A percentile compares a stretch with the other conserved stretches of the same genome.
Conservation (phyloP, 2,113 vertebrate genomes). For the Pelecanoides urinatrix region DNA sequence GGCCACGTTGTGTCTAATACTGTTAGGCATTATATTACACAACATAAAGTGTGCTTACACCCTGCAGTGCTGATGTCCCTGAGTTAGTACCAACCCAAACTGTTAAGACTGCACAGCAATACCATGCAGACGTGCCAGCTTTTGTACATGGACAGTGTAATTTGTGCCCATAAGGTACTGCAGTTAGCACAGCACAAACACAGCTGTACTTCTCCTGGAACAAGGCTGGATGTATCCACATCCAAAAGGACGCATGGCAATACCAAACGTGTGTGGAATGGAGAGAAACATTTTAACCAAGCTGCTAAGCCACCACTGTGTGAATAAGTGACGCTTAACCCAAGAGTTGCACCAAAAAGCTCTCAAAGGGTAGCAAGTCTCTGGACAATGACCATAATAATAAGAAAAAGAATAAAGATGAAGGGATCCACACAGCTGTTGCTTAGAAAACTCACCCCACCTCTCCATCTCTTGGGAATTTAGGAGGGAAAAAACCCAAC, state of each 20-base stretch:
- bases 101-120: neutral
- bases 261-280: fast-evolving
- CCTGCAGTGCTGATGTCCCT: neutral
- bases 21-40: neutral
- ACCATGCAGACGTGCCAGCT: neutral
- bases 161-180: neutral
- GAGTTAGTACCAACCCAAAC: neutral
- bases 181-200: neutral
- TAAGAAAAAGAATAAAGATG: neutral
- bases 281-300: neutral
- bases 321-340: neutral
- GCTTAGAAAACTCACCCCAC: neutral
- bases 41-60: neutral
- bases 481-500: neutral
- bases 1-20: neutral
- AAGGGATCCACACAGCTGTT: neutral
- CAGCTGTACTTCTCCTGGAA: neutral
- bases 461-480: neutral
- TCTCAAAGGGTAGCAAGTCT: neutral
- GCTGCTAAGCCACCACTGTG: neutral
- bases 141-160: neutral
- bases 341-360: neutral
- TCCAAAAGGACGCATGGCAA: neutral
- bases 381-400: neutral
- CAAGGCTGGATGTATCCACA: neutral